These are phyloP conservation scores for Decapterus maruadsi DNA, from an alignment of 2,797 vertebrate genomes.

Conservation along the genomic window DNA sequence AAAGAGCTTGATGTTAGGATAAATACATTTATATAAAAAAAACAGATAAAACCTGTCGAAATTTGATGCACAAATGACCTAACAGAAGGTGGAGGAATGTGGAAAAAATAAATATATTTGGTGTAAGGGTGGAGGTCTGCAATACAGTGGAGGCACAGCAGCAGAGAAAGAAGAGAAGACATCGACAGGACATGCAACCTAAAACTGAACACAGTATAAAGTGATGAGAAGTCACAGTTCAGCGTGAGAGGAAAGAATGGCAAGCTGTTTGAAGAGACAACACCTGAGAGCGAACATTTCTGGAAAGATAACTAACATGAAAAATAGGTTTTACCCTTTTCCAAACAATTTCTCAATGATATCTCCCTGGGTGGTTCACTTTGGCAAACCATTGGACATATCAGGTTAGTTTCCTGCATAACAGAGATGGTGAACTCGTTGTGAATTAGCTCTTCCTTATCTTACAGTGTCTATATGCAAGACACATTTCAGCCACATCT, in stretches of 20 bases:
- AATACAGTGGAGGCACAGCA: neutral
- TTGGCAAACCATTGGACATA: too few species aligned
- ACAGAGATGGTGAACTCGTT: too few species aligned
- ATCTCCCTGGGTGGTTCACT: too few species aligned
- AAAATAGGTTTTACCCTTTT: too few species aligned
- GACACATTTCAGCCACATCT: neutral
- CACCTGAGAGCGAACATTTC: too few species aligned
- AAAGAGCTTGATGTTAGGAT: too few species aligned
- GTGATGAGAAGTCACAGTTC: neutral
- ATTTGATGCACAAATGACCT: neutral
- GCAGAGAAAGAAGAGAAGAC: neutral
- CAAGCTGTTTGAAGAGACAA: too few species aligned
- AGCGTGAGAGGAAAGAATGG: neutral
- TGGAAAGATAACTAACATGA: too few species aligned
- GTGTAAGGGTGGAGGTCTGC: neutral
- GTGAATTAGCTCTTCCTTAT: neutral
- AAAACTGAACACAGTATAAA: neutral
- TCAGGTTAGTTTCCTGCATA: neutral
- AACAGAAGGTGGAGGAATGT: too few species aligned
- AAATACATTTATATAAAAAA: too few species aligned
- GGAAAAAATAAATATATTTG: neutral
- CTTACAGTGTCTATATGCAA: neutral
- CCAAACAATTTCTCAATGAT: too few species aligned
- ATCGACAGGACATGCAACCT: neutral
- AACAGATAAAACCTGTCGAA: neutral